Evolutionary conservation across 2,797 vertebrate genomes (phyloP).

Genomic region (Hemibagrus guttatus): DNA sequence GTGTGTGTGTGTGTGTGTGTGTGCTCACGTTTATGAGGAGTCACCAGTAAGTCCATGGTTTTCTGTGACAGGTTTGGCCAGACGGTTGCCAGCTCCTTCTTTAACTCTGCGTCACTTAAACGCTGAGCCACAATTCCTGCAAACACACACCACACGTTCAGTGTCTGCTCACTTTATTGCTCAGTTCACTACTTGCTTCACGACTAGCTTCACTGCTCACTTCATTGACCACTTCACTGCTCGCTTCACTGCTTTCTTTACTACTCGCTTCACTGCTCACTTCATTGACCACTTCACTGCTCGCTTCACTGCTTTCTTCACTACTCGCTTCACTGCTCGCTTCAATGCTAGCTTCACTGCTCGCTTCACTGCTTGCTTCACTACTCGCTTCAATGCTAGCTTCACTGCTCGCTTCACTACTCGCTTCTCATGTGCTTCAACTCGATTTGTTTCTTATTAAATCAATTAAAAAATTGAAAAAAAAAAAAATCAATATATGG

Average conservation of each 20-base stretch:
- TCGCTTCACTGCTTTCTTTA: too few relatives aligned
- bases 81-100: slow-evolving; percentile 88
- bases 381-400: too few relatives aligned
- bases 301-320: too few relatives aligned
- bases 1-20: slow-evolving; percentile 4
- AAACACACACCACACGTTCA: slow-evolving; percentile 6
- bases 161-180: neutral
- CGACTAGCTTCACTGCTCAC: too few relatives aligned
- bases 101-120: slow-evolving; percentile 85
- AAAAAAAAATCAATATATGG: neutral
- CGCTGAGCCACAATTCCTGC: slow-evolving; percentile 87
- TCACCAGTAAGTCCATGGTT: slow-evolving; percentile 90
- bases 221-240: neutral
- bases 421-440: neutral
- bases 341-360: neutral
- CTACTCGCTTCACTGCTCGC: too few relatives aligned
- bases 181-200: too few relatives aligned
- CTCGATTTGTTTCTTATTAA: neutral
- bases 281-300: neutral
- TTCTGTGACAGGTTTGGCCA: slow-evolving; percentile 94
- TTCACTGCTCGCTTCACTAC: neutral
- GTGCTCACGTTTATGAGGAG: slow-evolving; percentile 87
- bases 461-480: too few relatives aligned
- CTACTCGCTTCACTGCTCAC: too few relatives aligned
- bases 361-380: too few relatives aligned